Evolutionary conservation across 2,797 vertebrate species (phyloP), one percentile per base, ranked within the genome.

Genomic region (Poliocrania exsul): DNA sequence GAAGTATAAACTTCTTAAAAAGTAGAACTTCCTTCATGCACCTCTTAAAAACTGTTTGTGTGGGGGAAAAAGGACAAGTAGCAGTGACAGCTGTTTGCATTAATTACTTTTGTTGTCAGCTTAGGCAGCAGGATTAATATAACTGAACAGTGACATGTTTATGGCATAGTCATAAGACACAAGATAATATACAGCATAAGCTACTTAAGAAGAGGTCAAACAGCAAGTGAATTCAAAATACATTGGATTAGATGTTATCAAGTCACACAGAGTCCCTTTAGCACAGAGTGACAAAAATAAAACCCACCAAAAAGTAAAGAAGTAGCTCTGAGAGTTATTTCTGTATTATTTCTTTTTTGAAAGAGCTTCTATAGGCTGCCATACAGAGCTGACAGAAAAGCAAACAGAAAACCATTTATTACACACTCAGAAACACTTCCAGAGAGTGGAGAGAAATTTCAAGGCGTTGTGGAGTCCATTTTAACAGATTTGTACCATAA

Each of bases 161-260:
- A 65, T 56, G 35, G 75, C 61, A 54, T 49, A 82, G 89, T 72
- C 75, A 17, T 80, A 77, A 73, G 21, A 67, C 67, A 85, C 11
- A 64, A 81, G 49, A 25, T 64, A 93, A 90, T 47, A 40, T 26
- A 75, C 21, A 82, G 35, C 60, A 60, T 46, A 78, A 81, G 50
- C 24, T 69, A 77, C 81, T 91, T 61, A 91, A n/a, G 70, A 92
- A 82, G 69, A 87, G 49, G 61, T 74, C 75, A 93, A 79, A 92
- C 15, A 69, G 47, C 60, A 86, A 88, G 38, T 2, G 3, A 77
- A 73, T 72, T 88, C 70, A 50, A 93, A 93, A 89, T n/a, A 38
- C n/a, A 23, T 9, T 33, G 58, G 13, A 71, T 93, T 81, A 61
- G 66, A 88, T 79, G n/a, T 37, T 88, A 58, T 28, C 77, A 88